Evolutionary conservation across 1,140 invertebrate species (phyloP).

Genomic region (Zaprionus vittiger): DNA sequence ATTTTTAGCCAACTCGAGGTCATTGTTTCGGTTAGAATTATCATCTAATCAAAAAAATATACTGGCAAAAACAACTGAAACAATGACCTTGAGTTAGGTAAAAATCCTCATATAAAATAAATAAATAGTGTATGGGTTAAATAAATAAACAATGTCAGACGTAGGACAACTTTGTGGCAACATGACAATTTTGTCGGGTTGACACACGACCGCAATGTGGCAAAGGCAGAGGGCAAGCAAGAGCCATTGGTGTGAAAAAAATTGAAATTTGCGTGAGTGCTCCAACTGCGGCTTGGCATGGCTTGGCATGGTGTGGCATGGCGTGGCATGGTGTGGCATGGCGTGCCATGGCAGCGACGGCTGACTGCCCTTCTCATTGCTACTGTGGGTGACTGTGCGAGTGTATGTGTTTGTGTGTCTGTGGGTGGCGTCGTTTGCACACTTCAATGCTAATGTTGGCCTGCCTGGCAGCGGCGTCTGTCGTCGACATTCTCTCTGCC

Average conservation of each 20-base stretch:
- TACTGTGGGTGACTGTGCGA: constrained; percentile 22
- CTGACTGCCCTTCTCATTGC: constrained; percentile 45
- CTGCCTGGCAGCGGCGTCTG: constrained; percentile 81
- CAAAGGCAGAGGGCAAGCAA: constrained; percentile 72
- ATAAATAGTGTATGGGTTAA: no score
- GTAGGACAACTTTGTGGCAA: background rate
- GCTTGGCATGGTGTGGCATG: constrained; percentile 45
- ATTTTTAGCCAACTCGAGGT: no score
- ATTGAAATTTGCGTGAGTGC: constrained; percentile 83
- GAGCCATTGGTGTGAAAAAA: constrained; percentile 82
- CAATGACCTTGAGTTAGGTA: no score
- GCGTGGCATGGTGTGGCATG: constrained; percentile 38
- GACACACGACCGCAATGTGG: constrained; percentile 66
- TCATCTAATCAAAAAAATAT: no score
- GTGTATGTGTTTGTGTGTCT: constrained; percentile 52
- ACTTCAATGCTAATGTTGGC: constrained; percentile 84
- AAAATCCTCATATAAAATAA: no score
- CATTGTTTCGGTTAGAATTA: no score
- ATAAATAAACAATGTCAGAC: background rate
- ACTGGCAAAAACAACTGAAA: no score
- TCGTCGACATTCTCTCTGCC: constrained; percentile 76
- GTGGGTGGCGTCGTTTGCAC: constrained; percentile 79
- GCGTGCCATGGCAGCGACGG: constrained; percentile 38
- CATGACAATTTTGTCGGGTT: constrained; percentile 48
- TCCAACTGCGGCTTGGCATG: constrained; percentile 73